These are phyloP conservation scores for Ectobius pallidus DNA, from an alignment of 2,888 invertebrate genomes.

Conservation along the genomic window DNA sequence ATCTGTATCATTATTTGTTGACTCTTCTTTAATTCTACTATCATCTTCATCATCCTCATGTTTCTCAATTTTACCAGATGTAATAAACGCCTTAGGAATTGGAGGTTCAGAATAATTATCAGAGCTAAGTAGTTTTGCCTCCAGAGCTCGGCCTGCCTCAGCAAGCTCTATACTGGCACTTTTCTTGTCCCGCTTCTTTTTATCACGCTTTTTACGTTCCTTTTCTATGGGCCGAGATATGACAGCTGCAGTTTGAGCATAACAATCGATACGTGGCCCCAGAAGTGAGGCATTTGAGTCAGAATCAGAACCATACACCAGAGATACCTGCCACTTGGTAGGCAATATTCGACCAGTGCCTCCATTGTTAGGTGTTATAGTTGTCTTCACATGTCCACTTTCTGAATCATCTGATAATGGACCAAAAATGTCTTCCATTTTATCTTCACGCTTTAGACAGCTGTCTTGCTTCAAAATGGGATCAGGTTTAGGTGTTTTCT, in stretches of 20 bases:
- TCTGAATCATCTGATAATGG: conserved; percentile 77
- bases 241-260: conserved; percentile 22
- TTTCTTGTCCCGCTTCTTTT: conserved; percentile 48
- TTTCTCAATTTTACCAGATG: conserved; percentile 10
- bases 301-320: conserved; percentile 62
- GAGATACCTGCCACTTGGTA: conserved; percentile 51
- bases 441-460: conserved; percentile 69
- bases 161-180: conserved; percentile 63
- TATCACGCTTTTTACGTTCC: conserved; percentile 66
- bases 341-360: conserved; percentile 41
- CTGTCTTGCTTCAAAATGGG: conserved; percentile 37
- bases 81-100: background rate
- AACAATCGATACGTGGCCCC: conserved; percentile 30
- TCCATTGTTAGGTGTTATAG: conserved; percentile 28
- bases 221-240: conserved; percentile 57
- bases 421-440: conserved; percentile 89
- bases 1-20: conserved; percentile 54
- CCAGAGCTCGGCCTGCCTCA: conserved; percentile 81
- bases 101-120: conserved; percentile 56
- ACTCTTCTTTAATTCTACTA: conserved; percentile 35
- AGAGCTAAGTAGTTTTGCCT: conserved; percentile 76
- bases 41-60: conserved; percentile 29
- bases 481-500: conserved; percentile 48
- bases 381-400: conserved; percentile 45
- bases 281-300: conserved; percentile 48